Evolutionary conservation across 2,113 vertebrate genomes (phyloP).

Genomic region (Rhegmatorhina hoffmannsi): DNA sequence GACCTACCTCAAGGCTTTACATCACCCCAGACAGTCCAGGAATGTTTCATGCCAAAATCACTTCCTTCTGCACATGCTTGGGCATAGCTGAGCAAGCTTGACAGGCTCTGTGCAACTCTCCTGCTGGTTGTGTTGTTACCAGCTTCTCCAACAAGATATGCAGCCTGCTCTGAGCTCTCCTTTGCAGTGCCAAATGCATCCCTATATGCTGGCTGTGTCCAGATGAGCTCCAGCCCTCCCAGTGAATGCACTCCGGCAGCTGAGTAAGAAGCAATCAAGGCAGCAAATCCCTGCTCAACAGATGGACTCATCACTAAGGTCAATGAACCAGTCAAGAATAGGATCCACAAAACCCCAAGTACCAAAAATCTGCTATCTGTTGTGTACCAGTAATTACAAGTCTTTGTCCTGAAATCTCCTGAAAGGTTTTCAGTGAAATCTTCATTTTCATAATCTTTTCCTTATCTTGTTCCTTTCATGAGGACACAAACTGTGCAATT

Average conservation of each 20-base stretch:
- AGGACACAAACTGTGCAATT: neutral
- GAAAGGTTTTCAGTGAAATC: constrained; percentile 17
- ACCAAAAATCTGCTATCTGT: neutral
- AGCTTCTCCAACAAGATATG: neutral
- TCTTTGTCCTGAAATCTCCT: neutral
- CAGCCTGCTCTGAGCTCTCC: neutral
- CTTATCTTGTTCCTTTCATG: neutral
- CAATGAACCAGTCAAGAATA: neutral
- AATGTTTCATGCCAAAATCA: neutral
- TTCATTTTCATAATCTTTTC: neutral
- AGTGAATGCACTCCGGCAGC: neutral
- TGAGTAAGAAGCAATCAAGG: neutral
- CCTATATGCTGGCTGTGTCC: neutral
- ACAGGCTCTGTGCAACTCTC: neutral
- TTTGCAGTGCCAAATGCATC: neutral
- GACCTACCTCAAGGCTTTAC: neutral
- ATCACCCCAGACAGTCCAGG: neutral
- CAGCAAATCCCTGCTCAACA: neutral
- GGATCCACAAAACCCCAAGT: neutral
- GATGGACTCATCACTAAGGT: neutral
- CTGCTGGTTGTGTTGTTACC: neutral
- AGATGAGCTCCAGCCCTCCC: neutral
- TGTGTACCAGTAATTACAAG: neutral
- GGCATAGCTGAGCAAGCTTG: neutral
- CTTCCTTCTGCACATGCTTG: neutral